phyloP scores from a whole-genome alignment of 2,888 invertebrate species.

The Eupeodes latifasciatus region DNA sequence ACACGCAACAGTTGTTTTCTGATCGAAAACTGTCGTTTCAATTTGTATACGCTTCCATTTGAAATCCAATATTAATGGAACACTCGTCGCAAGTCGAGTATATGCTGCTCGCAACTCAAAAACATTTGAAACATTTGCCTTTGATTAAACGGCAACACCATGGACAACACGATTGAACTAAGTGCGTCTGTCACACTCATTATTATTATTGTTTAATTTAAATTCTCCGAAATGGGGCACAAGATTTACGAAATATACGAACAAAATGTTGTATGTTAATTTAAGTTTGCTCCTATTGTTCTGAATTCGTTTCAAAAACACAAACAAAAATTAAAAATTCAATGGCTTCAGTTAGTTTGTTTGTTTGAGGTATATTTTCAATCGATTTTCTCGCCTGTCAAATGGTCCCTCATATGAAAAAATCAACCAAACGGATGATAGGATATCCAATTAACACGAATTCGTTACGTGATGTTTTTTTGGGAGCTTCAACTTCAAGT shows the following conservation, averaged over 20 bases:
- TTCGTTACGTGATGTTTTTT: constrained; percentile 58
- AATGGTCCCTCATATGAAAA: constrained; percentile 39
- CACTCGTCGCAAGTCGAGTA: constrained; percentile 65
- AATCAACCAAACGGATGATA: constrained; percentile 70
- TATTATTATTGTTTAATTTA: not conserved
- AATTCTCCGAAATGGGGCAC: constrained; percentile 37
- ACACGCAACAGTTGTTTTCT: constrained; percentile 71
- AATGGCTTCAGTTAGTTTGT: constrained; percentile 57
- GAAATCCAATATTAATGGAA: constrained; percentile 70
- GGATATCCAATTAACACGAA: constrained; percentile 74
- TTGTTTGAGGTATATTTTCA: constrained; percentile 19
- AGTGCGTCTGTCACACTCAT: constrained; percentile 68
- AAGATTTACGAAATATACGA: not conserved
- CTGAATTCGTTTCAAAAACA: too few species aligned
- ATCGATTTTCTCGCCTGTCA: constrained; percentile 67
- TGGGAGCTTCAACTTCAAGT: constrained; percentile 24
- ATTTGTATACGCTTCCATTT: constrained; percentile 72
- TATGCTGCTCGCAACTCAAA: constrained; percentile 30
- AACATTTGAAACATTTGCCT: constrained; percentile 44
- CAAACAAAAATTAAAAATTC: constrained; percentile 20
- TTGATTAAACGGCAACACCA: constrained; percentile 68
- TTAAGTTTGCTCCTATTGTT: too few species aligned
- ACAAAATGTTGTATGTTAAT: not conserved
- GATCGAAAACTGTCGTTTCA: constrained; percentile 73
- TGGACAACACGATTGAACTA: constrained; percentile 62